These are phyloP conservation scores for Formicarius rufipectus DNA, from an alignment of 2,113 vertebrate species.

Conservation along the genomic window DNA sequence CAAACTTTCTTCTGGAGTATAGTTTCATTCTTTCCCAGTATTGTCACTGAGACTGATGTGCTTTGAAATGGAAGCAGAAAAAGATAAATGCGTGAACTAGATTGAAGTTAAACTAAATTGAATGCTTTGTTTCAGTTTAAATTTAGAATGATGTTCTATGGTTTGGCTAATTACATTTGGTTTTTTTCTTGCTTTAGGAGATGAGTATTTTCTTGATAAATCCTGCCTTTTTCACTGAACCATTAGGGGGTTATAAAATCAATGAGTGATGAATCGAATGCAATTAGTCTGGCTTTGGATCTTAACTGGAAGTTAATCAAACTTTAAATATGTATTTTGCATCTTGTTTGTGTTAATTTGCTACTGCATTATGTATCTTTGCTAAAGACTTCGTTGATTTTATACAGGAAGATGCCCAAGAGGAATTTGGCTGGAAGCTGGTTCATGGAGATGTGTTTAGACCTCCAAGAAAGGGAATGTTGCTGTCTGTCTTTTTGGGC, in stretches of 20 bases:
- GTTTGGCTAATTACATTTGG: conserved; percentile 17
- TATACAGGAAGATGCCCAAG: conserved; percentile 82
- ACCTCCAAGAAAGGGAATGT: conserved; percentile 84
- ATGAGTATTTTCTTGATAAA: conserved; percentile 25
- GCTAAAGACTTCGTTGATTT: conserved; percentile 46
- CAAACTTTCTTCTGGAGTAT: background rate
- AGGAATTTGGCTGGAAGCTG: conserved; percentile 86
- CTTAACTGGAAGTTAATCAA: conserved; percentile 50
- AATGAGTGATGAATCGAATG: conserved; percentile 18
- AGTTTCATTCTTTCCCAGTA: background rate
- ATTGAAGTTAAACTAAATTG: background rate
- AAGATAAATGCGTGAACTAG: background rate
- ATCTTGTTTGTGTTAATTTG: conserved; percentile 54
- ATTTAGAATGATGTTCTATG: background rate
- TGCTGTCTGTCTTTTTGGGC: conserved; percentile 87
- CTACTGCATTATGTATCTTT: conserved; percentile 25
- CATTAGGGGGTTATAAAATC: conserved; percentile 54
- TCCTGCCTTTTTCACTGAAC: conserved; percentile 12
- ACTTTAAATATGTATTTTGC: conserved; percentile 43
- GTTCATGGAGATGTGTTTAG: conserved; percentile 77
- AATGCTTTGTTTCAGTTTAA: conserved; percentile 1
- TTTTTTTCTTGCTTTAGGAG: conserved; percentile 9
- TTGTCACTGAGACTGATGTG: background rate
- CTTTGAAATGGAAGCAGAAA: background rate
- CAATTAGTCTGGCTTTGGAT: conserved; percentile 56